Base-by-base conservation (phyloP, 1,140 invertebrate genomes). In the Listronotus oregonensis region DNA sequence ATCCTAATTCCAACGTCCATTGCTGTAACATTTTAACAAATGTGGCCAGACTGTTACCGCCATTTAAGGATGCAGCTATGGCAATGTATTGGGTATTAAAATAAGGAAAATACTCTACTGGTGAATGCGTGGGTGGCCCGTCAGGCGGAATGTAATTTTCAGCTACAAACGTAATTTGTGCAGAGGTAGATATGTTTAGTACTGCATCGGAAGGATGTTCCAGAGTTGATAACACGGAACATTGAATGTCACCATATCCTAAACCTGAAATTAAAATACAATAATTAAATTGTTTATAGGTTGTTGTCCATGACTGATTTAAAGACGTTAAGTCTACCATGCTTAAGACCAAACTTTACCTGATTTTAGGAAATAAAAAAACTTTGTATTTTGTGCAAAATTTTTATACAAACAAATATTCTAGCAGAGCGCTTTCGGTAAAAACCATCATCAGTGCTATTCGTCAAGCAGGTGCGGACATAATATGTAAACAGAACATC, bases 181-280 rank as follows among this genome's bases (percentile, higher is more conserved):
- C 90, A 27, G 92, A 95, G 11, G 94, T 96, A 31, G 93, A 93
- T 71, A 96, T 90, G 77, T 96, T 95, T 44, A 96, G 76, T 27
- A 94, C 88, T 69, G 89, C 87, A 81, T 92, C 90, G 40, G 85
- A 82, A 40, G 78, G 76, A 49, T 81, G 82, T 73, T 89, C 85
- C 15, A 93, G 72, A n/a, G 88, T 87, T 0, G 92, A 89, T 57
- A 89, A 83, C 3, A 93, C 90, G 10, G 91, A 92, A 80, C 91
- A 92, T 75, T 95, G 93, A 11, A 94, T 80, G 80, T 96, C 92
- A 11, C 92, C 92, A 34, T 93, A 78, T 18, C 89, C 91, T 43
- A 86, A 87, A 51, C 89, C 82, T 82, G 43, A 59, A 70, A 70
- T 27, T 1, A 27, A 27, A 27, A 27, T 27, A 27, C 21, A 27